These are phyloP conservation scores for Catonia carolina DNA, from an alignment of 2,888 invertebrate species.

Conservation along the genomic window DNA sequence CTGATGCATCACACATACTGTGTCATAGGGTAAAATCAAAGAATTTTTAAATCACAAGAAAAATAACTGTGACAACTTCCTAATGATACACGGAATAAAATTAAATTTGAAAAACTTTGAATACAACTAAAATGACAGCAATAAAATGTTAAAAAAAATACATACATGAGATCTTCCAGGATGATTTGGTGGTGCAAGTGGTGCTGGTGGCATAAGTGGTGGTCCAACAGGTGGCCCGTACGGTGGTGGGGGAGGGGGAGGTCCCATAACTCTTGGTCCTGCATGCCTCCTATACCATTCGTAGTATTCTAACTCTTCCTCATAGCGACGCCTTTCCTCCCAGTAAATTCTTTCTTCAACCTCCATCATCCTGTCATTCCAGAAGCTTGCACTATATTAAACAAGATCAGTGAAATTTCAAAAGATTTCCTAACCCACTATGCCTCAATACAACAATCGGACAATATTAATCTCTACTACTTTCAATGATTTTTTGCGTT, in stretches of 20 bases:
- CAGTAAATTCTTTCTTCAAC: slow-evolving; percentile 80
- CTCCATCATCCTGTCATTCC: slow-evolving; percentile 49
- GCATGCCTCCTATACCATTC: slow-evolving; percentile 56
- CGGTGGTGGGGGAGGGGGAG: slow-evolving; percentile 25
- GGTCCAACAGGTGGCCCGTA: slow-evolving; percentile 24
- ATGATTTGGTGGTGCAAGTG: slow-evolving; percentile 45
- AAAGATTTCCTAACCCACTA: too few species aligned
- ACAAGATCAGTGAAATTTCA: background rate
- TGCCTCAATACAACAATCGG: too few species aligned
- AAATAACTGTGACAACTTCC: too few species aligned
- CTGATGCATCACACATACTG: too few species aligned
- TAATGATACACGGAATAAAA: too few species aligned
- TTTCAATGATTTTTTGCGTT: too few species aligned
- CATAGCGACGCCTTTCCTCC: slow-evolving; percentile 73
- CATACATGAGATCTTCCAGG: slow-evolving; percentile 19
- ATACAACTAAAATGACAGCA: too few species aligned
- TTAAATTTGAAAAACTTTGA: too few species aligned
- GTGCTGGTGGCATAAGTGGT: slow-evolving; percentile 36
- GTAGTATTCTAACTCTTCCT: slow-evolving; percentile 64
- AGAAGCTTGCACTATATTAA: slow-evolving; percentile 29
- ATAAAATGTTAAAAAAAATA: too few species aligned
- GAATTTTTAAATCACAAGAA: too few species aligned
- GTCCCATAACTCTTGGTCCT: slow-evolving; percentile 22
- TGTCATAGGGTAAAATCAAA: too few species aligned
- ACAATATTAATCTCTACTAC: too few species aligned